These are phyloP conservation scores for Apotomis capreana DNA, from an alignment of 2,888 invertebrate species.

Conservation along the genomic window DNA sequence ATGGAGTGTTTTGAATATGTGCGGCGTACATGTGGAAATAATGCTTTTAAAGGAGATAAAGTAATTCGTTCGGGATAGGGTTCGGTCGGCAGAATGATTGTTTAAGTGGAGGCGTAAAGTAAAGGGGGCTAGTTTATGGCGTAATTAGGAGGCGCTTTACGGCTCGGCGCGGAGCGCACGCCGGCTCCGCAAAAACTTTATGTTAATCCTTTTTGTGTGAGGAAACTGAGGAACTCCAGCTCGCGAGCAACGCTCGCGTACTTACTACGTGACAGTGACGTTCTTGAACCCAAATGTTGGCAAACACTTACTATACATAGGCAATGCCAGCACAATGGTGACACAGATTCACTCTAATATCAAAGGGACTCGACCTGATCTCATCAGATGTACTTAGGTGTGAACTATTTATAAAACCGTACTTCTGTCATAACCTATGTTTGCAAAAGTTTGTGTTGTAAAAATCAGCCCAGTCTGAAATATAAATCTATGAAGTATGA, in stretches of 20 bases:
- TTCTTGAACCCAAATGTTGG: too few species aligned
- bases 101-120: conserved; percentile 33
- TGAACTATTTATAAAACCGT: too few species aligned
- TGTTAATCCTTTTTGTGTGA: conserved; percentile 8
- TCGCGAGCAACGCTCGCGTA: background rate
- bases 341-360: too few species aligned
- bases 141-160: conserved; percentile 37
- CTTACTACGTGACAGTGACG: background rate
- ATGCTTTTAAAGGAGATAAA: background rate
- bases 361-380: too few species aligned
- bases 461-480: too few species aligned
- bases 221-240: background rate
- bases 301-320: too few species aligned
- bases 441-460: too few species aligned
- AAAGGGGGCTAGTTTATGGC: conserved; percentile 28
- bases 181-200: conserved; percentile 2
- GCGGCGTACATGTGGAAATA: background rate
- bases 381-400: too few species aligned
- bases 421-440: too few species aligned
- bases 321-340: too few species aligned
- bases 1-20: conserved; percentile 5
- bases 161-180: conserved; percentile 7
- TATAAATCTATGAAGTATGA: too few species aligned
- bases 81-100: conserved; percentile 22
- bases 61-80: conserved; percentile 7